Percentiles rank a stretch among this genome's conserved stretches.
Conservation (phyloP, 2,797 vertebrate genomes). For the Ctenochaetus hawaiiensis region DNA sequence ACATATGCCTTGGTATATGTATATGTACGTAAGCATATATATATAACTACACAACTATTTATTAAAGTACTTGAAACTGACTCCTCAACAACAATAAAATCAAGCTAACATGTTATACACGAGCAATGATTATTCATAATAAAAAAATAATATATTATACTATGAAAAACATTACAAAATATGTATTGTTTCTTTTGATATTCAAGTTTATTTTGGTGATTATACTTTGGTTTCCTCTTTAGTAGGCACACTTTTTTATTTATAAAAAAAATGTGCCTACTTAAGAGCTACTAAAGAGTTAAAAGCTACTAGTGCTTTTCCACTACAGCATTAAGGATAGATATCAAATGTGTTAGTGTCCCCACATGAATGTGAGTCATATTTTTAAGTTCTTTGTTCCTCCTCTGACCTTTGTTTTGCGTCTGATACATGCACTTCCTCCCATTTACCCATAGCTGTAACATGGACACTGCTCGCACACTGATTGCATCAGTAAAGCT, state of each 20-base stretch:
- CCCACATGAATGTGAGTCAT: constrained; percentile 28
- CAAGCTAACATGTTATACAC: background rate
- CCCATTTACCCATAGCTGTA: constrained; percentile 4
- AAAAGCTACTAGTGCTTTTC: too few species aligned
- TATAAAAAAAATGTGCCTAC: too few species aligned
- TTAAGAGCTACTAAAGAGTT: too few species aligned
- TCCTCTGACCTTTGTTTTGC: constrained; percentile 18
- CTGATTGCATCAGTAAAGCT: constrained; percentile 20
- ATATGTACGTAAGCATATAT: too few species aligned
- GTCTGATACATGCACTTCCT: constrained; percentile 47
- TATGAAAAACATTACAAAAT: background rate
- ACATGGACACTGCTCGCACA: constrained; percentile 7
- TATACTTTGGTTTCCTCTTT: background rate
- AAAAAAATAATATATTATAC: background rate
- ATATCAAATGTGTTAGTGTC: background rate
- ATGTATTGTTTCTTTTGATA: background rate
- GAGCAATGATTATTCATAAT: background rate
- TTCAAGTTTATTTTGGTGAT: background rate
- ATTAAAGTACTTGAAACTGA: too few species aligned
- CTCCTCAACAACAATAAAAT: too few species aligned
- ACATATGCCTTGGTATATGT: too few species aligned
- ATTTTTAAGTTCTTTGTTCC: constrained; percentile 29
- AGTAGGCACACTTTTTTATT: too few species aligned
- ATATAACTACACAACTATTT: too few species aligned
- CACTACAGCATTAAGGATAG: too few species aligned